Conservation (phyloP, 2,888 invertebrate species). For the Strigamia maritima region DNA sequence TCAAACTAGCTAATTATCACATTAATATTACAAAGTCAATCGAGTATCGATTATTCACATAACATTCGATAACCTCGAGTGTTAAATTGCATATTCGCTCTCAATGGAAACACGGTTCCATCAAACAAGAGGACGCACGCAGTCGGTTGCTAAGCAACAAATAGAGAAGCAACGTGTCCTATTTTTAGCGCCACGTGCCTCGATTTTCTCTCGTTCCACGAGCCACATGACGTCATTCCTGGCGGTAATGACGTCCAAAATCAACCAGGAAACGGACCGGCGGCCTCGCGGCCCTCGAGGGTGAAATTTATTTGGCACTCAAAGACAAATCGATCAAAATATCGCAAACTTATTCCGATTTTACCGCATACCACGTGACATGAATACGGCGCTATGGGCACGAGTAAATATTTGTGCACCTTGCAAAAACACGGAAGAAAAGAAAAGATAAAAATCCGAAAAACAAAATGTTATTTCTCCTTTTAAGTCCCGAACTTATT, state of each 20-base stretch:
- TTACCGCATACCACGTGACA: too few relatives aligned
- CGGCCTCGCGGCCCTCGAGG: not conserved
- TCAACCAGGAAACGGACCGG: not conserved
- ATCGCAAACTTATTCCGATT: not conserved
- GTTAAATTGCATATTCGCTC: conserved; percentile 2
- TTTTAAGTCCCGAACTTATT: not conserved
- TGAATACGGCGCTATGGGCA: too few relatives aligned
- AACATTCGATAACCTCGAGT: not conserved
- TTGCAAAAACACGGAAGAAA: not conserved
- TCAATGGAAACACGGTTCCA: conserved; percentile 5
- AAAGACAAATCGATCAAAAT: not conserved
- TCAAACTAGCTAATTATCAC: not conserved
- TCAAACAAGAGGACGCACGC: conserved; percentile 3
- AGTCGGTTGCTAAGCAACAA: not conserved
- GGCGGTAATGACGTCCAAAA: not conserved
- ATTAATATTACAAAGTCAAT: not conserved
- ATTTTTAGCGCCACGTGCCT: conserved; percentile 10
- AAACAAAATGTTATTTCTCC: not conserved
- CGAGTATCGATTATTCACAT: conserved; percentile 1
- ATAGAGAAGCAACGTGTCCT: conserved; percentile 12
- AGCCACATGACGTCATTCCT: not conserved
- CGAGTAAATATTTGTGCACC: not conserved
- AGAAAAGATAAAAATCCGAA: not conserved
- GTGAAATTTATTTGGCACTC: not conserved
- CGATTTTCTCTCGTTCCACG: not conserved